Base-by-base conservation (phyloP, 1,140 invertebrate genomes). In the Campoletis sonorensis region DNA sequence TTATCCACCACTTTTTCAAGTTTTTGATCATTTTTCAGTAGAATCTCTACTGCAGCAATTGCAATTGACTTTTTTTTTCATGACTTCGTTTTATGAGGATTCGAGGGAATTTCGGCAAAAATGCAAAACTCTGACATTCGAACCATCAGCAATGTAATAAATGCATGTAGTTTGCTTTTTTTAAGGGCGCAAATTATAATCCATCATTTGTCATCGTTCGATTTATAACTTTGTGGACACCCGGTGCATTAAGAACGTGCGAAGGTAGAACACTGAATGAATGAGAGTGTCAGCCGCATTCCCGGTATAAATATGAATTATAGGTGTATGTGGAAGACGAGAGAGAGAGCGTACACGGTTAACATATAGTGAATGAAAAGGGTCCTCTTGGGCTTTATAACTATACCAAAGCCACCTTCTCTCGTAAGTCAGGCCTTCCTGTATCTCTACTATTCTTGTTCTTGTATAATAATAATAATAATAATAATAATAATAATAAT, bases 291-390 rank as follows among this genome's bases (percentile, higher is more conserved):
- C 88, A 87, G 84, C 82, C 82, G 83, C 87, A 88, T 86, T 81
- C 79, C 78, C 83, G 18, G 84, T 86, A 88, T 87, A 88, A 88
- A 89, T 88, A 86, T 89, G 87, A 89, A 84, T 87, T 89, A 88
- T 86, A 84, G 85, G 84, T 84, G 83, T 80, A 45, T 58, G 16
- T n/a, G 54, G 21, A 58, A 58, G 54, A 21, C 40, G 54, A 58
- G 54, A 58, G 54, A 58, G 49, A 30, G 68, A 64, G 68, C 58
- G 51, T 64, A 71, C 54, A 45, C 40, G 40, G 40, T 45, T 45
- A 45, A 45, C 40, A 30, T 70, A 79, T 70, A 78, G 67, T 49
- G 61, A 75, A 77, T 61, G 26, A 79, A 79, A 40, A 80, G 33
- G 21, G n/a, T 68, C 40, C 45, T 30, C 13, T 8, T 64, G 79